Percentiles rank a stretch among this genome's conserved stretches.
Conservation (phyloP, 2,888 invertebrate genomes). For the Amorpha juglandis region DNA sequence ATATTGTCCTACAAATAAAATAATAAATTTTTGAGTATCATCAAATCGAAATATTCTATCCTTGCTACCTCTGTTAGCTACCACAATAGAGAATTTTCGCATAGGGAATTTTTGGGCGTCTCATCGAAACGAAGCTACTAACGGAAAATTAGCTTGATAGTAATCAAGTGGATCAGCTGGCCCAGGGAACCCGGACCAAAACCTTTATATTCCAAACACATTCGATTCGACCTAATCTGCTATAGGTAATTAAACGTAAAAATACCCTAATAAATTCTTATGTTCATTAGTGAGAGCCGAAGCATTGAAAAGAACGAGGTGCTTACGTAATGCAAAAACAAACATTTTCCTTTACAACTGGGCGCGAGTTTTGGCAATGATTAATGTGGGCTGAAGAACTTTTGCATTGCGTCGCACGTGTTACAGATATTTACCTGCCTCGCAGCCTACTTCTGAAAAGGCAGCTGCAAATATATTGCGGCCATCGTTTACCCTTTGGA, state of each 20-base stretch:
- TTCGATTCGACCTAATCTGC: background rate
- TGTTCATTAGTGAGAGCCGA: background rate
- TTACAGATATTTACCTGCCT: slow-evolving; percentile 38
- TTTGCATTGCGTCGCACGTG: slow-evolving; percentile 42
- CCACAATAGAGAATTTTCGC: too few species aligned
- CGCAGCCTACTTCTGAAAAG: slow-evolving; percentile 32
- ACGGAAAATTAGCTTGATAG: too few species aligned
- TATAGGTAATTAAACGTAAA: background rate
- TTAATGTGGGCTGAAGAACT: slow-evolving; percentile 53
- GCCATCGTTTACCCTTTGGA: slow-evolving; percentile 46
- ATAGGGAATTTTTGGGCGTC: too few species aligned
- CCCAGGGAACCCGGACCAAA: too few species aligned
- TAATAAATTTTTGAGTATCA: too few species aligned
- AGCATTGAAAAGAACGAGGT: background rate
- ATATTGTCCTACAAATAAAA: too few species aligned
- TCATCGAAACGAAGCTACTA: too few species aligned
- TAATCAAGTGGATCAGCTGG: too few species aligned
- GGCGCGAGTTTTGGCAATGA: slow-evolving; percentile 56
- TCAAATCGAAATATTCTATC: too few species aligned
- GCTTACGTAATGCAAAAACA: slow-evolving; percentile 24
- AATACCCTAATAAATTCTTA: background rate
- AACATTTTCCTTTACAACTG: slow-evolving; percentile 40
- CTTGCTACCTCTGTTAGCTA: too few species aligned
- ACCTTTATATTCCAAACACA: too few species aligned
- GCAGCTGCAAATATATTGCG: slow-evolving; percentile 37